These are phyloP conservation scores for Orchesella flavescens DNA, from an alignment of 2,888 invertebrate genomes.

Conservation along the genomic window DNA sequence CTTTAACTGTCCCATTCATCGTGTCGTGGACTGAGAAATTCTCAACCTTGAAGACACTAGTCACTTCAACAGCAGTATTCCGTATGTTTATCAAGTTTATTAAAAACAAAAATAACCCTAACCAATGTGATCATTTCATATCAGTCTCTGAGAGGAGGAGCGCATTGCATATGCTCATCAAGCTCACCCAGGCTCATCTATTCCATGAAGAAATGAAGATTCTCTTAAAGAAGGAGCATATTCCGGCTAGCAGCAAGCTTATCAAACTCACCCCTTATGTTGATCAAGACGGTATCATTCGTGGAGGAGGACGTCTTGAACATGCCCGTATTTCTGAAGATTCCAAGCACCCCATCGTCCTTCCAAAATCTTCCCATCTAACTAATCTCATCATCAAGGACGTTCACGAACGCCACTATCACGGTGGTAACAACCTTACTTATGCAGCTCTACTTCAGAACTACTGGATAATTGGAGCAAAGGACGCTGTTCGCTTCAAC, in stretches of 20 bases:
- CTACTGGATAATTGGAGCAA: constrained; percentile 32
- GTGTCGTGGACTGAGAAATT: not conserved
- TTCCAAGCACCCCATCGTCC: constrained; percentile 50
- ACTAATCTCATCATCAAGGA: not conserved
- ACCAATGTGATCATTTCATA: too few relatives aligned
- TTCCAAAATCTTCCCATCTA: not conserved
- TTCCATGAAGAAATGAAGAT: not conserved
- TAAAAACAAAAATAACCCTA: too few relatives aligned
- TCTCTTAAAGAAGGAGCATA: too few relatives aligned
- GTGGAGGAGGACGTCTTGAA: constrained; percentile 72
- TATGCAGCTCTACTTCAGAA: not conserved
- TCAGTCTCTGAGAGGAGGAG: too few relatives aligned
- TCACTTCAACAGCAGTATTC: not conserved
- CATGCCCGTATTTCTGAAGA: constrained; percentile 66
- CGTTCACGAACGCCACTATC: not conserved
- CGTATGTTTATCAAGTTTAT: not conserved
- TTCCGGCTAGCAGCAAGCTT: not conserved
- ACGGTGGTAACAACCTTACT: constrained; percentile 4
- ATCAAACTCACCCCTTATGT: not conserved
- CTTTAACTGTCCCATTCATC: not conserved
- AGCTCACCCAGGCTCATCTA: not conserved
- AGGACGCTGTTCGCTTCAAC: not conserved
- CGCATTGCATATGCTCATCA: too few relatives aligned
- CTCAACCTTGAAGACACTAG: not conserved
- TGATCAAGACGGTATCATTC: constrained; percentile 60